phyloP scores from a whole-genome alignment of 2,797 vertebrate species.

The Gallinago nigripennis region DNA sequence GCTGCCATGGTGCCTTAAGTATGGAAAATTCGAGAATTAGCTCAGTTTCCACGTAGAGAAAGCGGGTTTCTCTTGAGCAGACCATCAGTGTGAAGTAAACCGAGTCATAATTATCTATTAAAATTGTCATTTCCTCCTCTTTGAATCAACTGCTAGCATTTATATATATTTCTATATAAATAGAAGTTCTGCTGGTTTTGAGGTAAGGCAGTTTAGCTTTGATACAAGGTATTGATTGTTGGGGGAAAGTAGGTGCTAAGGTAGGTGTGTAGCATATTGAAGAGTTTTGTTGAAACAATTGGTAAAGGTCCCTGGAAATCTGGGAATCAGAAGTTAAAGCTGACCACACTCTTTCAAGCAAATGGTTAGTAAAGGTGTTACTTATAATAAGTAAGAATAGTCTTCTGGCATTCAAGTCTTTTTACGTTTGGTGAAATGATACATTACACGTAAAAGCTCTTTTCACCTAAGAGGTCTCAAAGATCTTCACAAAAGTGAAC shows the following conservation, averaged over 20 bases:
- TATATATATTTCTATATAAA: not conserved
- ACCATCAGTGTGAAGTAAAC: not conserved
- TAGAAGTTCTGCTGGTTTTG: not conserved
- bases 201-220: not conserved
- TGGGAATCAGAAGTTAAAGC: not conserved
- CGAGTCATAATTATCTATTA: not conserved
- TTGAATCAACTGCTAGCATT: not conserved
- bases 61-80: not conserved
- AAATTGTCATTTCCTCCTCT: not conserved
- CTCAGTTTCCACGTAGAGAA: not conserved
- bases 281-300: not conserved
- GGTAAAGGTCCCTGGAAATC: not conserved
- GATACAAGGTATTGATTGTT: not conserved
- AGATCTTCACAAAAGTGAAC: not conserved
- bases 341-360: not conserved
- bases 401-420: not conserved
- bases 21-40: not conserved
- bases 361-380: rapidly evolving
- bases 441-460: not conserved
- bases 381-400: not conserved
- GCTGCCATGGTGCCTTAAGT: not conserved
- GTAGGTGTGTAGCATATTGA: not conserved
- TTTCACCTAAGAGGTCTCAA: not conserved
- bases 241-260: not conserved
- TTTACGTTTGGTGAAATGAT: not conserved